phyloP scores from a whole-genome alignment of 2,113 vertebrate species.

The Aplodontia rufa region DNA sequence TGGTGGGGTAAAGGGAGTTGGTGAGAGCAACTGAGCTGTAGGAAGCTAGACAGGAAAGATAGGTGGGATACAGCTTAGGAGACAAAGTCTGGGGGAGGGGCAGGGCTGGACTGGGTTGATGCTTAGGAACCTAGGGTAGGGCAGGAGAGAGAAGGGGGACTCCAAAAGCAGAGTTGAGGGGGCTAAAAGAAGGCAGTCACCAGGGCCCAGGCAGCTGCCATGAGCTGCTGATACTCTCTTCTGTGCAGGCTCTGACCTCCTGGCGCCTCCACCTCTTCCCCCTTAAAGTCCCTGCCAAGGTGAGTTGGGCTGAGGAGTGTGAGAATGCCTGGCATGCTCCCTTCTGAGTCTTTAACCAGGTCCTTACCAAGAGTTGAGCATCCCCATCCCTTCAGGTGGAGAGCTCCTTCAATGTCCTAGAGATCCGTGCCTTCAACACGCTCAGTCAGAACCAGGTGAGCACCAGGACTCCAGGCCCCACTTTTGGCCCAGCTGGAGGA shows the following conservation, averaged over 20 bases:
- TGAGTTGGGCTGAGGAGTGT: constrained; percentile 74
- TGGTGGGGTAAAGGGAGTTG: neutral
- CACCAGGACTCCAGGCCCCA: neutral
- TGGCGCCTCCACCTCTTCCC: constrained; percentile 92
- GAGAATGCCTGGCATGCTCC: neutral
- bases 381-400: constrained; percentile 68
- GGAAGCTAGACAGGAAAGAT: neutral
- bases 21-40: neutral
- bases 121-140: neutral
- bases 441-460: constrained; percentile 79
- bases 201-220: neutral
- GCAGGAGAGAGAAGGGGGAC: neutral
- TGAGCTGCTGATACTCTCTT: neutral
- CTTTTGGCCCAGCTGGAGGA: neutral
- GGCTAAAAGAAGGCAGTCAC: neutral
- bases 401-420: constrained; percentile 81
- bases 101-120: neutral
- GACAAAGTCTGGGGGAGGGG: neutral
- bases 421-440: constrained; percentile 78
- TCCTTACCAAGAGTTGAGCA: neutral
- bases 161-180: neutral
- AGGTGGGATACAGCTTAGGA: neutral
- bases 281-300: constrained; percentile 93
- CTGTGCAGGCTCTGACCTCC: constrained; percentile 86
- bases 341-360: neutral